phyloP scores from a whole-genome alignment of 92 coral and sea anemone genomes.

The Porites lobata region DNA sequence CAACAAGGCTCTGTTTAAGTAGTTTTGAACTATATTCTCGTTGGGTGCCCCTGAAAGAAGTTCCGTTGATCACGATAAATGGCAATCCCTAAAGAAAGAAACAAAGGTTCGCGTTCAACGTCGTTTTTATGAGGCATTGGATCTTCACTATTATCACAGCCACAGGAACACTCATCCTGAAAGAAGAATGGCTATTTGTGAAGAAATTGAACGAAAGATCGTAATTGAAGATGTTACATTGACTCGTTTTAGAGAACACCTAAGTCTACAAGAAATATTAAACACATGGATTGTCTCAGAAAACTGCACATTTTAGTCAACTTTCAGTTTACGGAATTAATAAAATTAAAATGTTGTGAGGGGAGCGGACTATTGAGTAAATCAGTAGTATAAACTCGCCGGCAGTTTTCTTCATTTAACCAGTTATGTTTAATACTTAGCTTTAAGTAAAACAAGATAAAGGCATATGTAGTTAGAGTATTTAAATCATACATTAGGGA shows the following conservation, averaged over 20 bases:
- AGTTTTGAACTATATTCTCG: too few relatives aligned
- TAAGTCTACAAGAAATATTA: slow-evolving; percentile 66
- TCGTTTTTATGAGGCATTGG: slow-evolving; percentile 64
- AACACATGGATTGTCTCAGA: slow-evolving; percentile 68
- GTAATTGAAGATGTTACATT: slow-evolving; percentile 51
- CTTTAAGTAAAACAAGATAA: too few relatives aligned
- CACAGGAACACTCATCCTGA: slow-evolving; percentile 49
- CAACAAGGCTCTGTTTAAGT: too few relatives aligned
- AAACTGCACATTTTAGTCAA: background rate
- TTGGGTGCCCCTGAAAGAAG: too few relatives aligned
- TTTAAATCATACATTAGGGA: too few relatives aligned
- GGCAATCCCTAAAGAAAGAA: background rate
- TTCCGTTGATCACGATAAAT: background rate
- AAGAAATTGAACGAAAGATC: slow-evolving; percentile 69
- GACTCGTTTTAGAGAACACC: slow-evolving; percentile 66
- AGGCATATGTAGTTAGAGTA: too few relatives aligned
- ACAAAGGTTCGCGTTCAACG: slow-evolving; percentile 8
- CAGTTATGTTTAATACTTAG: too few relatives aligned
- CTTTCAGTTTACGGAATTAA: too few relatives aligned
- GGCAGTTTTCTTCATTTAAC: too few relatives aligned
- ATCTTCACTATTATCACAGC: slow-evolving; percentile 62
- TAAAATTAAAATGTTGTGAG: too few relatives aligned
- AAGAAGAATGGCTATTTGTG: slow-evolving; percentile 87
- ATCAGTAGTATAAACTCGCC: too few relatives aligned
- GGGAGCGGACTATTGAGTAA: too few relatives aligned